Conservation (phyloP, 2,113 vertebrate genomes). For the Pristiophorus japonicus region DNA sequence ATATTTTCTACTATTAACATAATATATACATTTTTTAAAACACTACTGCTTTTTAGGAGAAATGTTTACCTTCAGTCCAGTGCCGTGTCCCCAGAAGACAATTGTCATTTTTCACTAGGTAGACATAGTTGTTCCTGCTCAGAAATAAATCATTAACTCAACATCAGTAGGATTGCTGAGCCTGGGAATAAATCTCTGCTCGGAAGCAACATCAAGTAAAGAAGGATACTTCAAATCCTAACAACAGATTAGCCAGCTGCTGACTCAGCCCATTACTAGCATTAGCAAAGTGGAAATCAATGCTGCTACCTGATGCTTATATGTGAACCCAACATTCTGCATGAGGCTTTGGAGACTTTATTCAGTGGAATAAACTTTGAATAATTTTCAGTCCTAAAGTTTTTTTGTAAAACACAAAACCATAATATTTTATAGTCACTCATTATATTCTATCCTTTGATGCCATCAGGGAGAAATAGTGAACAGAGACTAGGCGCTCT, state of each 20-base stretch:
- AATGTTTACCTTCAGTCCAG: neutral
- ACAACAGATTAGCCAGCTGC: neutral
- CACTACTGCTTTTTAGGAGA: neutral
- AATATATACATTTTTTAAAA: neutral
- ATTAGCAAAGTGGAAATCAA: conserved; percentile 21
- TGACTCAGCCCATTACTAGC: neutral
- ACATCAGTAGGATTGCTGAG: neutral
- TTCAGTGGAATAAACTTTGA: neutral
- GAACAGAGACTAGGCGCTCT: neutral
- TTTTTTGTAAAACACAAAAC: neutral
- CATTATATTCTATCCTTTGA: neutral
- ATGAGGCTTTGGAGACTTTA: neutral
- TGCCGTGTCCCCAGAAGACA: neutral
- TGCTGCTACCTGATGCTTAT: neutral
- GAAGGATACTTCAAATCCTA: neutral
- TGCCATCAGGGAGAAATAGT: neutral
- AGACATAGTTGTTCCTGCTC: neutral
- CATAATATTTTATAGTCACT: neutral
- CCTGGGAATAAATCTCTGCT: neutral
- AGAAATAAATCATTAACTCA: neutral
- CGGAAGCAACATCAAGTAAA: no score
- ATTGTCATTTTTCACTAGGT: neutral
- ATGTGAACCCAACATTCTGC: no score
- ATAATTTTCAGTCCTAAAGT: neutral
- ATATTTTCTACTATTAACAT: neutral